Percentiles rank a stretch among this genome's conserved stretches.
Evolutionary conservation across 2,113 vertebrate species (phyloP).

Genomic region (Hassar affinis): DNA sequence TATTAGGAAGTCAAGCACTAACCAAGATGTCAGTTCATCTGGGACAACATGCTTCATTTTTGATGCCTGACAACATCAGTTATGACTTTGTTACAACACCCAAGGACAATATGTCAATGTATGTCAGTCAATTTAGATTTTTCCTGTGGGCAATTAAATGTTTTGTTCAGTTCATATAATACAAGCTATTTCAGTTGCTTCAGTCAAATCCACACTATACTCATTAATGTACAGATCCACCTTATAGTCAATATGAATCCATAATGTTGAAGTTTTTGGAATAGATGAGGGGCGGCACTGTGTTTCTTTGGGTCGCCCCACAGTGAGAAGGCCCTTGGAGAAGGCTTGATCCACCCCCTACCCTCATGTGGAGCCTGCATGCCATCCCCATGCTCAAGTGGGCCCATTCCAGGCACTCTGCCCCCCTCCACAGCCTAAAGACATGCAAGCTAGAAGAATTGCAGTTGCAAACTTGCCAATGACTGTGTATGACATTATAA

Average conservation of each 20-base stretch:
- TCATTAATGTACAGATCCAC: neutral
- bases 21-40: conserved; percentile 58
- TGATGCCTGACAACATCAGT: conserved; percentile 44
- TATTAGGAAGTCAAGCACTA: conserved; percentile 48
- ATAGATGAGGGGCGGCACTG: neutral
- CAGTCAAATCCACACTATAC: neutral
- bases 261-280: neutral
- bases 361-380: no score
- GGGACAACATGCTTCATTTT: conserved; percentile 54
- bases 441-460: no score
- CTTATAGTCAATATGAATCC: neutral
- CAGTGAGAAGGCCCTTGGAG: no score
- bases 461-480: no score
- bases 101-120: neutral
- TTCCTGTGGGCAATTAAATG: neutral
- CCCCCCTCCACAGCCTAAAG: no score
- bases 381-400: no score
- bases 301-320: no score
- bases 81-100: neutral
- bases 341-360: no score
- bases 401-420: no score
- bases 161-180: neutral
- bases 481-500: no score
- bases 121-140: neutral
- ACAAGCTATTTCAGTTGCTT: neutral